phyloP scores from a whole-genome alignment of 1,140 invertebrate genomes.

The Drosophila guanche region DNA sequence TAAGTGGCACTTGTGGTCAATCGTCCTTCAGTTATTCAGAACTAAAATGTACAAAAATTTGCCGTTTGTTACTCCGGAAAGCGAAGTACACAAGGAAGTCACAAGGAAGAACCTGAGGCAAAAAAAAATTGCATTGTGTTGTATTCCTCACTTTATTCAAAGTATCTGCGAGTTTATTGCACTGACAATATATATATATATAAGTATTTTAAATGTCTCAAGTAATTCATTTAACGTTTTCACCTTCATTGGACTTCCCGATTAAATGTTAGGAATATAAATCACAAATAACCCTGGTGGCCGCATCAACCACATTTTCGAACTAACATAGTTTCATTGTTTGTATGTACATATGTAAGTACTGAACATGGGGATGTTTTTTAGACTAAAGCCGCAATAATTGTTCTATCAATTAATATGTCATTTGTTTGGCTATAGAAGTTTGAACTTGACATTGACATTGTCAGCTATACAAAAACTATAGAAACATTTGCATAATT shows the following conservation, averaged over 20 bases:
- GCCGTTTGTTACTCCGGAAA: too few species aligned
- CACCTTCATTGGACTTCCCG: slow-evolving; percentile 33
- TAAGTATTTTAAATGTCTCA: slow-evolving; percentile 23
- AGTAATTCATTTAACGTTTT: slow-evolving; percentile 22
- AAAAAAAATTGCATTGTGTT: slow-evolving; percentile 7
- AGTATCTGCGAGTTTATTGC: slow-evolving; percentile 25
- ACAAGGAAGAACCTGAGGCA: neutral
- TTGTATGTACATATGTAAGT: neutral
- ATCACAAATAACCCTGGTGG: slow-evolving; percentile 34
- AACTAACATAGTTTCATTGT: slow-evolving; percentile 14
- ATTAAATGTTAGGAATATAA: slow-evolving; percentile 29
- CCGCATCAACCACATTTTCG: slow-evolving; percentile 4
- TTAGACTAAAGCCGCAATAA: slow-evolving; percentile 23
- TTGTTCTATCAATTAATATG: slow-evolving; percentile 52
- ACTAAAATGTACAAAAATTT: too few species aligned
- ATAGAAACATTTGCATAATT: slow-evolving; percentile 50
- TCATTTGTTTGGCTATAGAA: slow-evolving; percentile 30
- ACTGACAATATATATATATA: slow-evolving; percentile 10
- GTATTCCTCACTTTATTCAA: slow-evolving; percentile 12
- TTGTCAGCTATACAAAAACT: slow-evolving; percentile 38
- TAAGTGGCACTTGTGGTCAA: too few species aligned
- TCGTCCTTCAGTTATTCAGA: neutral
- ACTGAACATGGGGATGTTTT: slow-evolving; percentile 13
- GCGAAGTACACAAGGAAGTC: too few species aligned
- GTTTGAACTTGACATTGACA: slow-evolving; percentile 69